Evolutionary conservation across 2,113 vertebrate species (phyloP).

Genomic region (Sorex fumeus): DNA sequence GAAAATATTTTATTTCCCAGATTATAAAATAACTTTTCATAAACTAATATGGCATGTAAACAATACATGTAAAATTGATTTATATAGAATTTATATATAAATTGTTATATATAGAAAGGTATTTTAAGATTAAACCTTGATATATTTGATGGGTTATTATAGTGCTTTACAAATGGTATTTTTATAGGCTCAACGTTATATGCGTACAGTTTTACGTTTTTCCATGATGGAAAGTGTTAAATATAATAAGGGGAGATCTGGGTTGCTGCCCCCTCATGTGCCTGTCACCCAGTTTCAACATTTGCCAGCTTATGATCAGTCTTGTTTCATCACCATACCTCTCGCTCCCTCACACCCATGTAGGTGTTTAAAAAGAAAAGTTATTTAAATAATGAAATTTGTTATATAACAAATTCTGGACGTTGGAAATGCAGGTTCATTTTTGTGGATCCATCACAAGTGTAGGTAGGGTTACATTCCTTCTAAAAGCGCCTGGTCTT

Average conservation of each 20-base stretch:
- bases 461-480: neutral
- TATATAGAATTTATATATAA: too few species aligned
- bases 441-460: neutral
- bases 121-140: slow-evolving; percentile 53
- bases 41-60: neutral
- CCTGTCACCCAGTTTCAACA: neutral
- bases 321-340: neutral
- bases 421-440: too few species aligned
- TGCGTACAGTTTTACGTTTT: neutral
- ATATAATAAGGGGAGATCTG: neutral
- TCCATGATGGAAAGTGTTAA: slow-evolving; percentile 6
- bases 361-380: neutral
- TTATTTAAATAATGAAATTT: neutral
- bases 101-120: too few species aligned
- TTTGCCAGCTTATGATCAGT: neutral
- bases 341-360: neutral
- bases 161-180: slow-evolving; percentile 25
- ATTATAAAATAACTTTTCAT: neutral
- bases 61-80: neutral
- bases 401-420: neutral
- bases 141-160: slow-evolving; percentile 29
- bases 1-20: slow-evolving; percentile 28
- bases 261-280: too few species aligned
- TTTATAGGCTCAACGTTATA: neutral
- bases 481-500: neutral